Conservation (phyloP, 2,113 vertebrate species). For the Mormoops blainvillei region DNA sequence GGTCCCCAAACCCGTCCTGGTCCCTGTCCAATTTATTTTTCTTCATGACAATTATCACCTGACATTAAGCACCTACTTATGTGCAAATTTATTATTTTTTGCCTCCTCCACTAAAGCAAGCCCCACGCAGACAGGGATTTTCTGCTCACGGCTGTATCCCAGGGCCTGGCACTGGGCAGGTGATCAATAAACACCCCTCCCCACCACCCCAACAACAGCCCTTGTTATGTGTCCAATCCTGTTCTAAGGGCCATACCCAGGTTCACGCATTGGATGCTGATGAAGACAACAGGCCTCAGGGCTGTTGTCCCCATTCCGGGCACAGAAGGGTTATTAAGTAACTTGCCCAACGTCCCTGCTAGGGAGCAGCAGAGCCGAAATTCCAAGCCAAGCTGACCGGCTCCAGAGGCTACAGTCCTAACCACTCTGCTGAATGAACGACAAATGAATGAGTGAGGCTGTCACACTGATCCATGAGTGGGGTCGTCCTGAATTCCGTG, state of each 20-base stretch:
- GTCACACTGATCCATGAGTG: rapidly evolving
- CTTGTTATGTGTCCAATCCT: neutral
- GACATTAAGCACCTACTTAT: neutral
- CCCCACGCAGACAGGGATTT: neutral
- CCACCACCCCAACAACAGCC: rapidly evolving
- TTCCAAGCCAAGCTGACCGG: neutral
- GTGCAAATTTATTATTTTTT: neutral
- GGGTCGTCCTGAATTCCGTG: neutral
- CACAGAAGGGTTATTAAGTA: neutral
- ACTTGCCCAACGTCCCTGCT: neutral
- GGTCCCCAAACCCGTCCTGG: neutral
- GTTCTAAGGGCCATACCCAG: too few relatives aligned
- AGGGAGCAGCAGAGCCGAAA: neutral
- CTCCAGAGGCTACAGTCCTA: neutral
- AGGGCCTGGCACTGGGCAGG: neutral
- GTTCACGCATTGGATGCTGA: neutral
- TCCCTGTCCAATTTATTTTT: neutral
- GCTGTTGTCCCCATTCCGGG: neutral
- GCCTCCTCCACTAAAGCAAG: neutral
- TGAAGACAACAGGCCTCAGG: neutral
- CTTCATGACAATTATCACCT: neutral
- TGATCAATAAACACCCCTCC: neutral
- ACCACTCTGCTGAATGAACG: neutral
- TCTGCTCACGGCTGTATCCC: too few relatives aligned
- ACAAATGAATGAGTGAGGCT: neutral